These are phyloP conservation scores for Aspiorhynchus laticeps DNA, from an alignment of 2,113 vertebrate genomes.

Conservation along the genomic window DNA sequence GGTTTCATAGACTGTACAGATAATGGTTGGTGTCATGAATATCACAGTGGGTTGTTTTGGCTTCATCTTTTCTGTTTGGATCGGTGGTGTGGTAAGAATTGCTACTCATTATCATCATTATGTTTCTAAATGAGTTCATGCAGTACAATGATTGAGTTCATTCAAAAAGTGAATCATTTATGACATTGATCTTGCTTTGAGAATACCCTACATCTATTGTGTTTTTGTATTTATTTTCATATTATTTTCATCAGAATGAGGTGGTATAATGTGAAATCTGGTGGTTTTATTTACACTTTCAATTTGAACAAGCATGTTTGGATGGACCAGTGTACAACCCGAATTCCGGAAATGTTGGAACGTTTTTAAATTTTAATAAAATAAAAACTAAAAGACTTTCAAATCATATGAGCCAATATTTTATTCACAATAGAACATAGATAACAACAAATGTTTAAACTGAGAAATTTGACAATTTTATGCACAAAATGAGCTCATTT, in stretches of 20 bases:
- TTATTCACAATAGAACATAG: too few species aligned
- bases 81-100: conserved; percentile 65
- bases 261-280: too few species aligned
- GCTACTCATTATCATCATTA: background rate
- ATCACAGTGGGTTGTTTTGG: conserved; percentile 55
- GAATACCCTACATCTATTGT: background rate
- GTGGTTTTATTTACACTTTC: too few species aligned
- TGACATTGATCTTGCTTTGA: background rate
- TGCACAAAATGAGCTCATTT: too few species aligned
- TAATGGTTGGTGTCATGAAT: conserved; percentile 66
- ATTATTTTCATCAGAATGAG: background rate
- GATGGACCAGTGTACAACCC: background rate
- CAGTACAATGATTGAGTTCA: background rate
- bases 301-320: background rate
- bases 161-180: background rate
- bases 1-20: conserved; percentile 64
- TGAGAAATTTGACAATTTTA: too few species aligned
- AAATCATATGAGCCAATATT: too few species aligned
- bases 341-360: too few species aligned
- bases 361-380: too few species aligned
- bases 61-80: conserved; percentile 42
- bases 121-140: background rate
- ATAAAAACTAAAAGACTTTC: too few species aligned
- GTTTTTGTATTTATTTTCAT: background rate
- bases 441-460: too few species aligned